Percentiles rank a stretch among this genome's conserved stretches.
Evolutionary conservation across 92 coral and sea anemone species (phyloP).

Genomic region (Epizoanthus illoricatus): DNA sequence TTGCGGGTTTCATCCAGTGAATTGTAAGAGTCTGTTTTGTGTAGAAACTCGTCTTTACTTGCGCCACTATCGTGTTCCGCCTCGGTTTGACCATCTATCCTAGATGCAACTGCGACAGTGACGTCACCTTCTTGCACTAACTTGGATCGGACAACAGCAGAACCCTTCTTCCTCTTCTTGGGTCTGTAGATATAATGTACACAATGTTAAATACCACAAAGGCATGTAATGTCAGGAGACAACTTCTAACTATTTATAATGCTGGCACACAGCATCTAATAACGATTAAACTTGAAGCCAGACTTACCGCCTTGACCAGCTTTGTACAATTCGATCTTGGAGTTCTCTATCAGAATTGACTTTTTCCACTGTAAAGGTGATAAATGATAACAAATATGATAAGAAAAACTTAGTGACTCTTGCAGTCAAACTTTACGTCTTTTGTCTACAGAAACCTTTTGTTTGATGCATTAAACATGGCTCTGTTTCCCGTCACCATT

Average conservation of each 20-base stretch:
- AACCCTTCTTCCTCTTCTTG: constrained; percentile 17
- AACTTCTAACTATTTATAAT: no score
- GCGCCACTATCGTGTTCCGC: not conserved
- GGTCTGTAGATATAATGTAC: constrained; percentile 10
- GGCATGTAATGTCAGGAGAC: no score
- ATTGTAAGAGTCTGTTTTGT: not conserved
- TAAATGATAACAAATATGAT: not conserved
- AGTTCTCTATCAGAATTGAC: constrained; percentile 72
- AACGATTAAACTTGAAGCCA: not conserved
- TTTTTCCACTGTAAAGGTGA: constrained; percentile 74
- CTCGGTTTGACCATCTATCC: not conserved
- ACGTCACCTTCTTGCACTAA: not conserved
- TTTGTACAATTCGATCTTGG: constrained; percentile 64
- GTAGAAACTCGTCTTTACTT: constrained; percentile 2
- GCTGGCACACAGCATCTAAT: no score
- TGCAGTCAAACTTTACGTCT: not conserved
- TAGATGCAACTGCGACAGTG: no score
- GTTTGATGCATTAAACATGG: no score
- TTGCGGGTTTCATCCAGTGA: not conserved
- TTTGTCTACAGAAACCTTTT: no score
- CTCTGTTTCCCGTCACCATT: no score
- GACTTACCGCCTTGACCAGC: constrained; percentile 78
- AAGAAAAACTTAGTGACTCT: not conserved
- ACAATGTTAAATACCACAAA: no score
- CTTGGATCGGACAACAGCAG: not conserved